Conservation (phyloP, 2,113 vertebrate species). For the Erythrolamprus reginae region DNA sequence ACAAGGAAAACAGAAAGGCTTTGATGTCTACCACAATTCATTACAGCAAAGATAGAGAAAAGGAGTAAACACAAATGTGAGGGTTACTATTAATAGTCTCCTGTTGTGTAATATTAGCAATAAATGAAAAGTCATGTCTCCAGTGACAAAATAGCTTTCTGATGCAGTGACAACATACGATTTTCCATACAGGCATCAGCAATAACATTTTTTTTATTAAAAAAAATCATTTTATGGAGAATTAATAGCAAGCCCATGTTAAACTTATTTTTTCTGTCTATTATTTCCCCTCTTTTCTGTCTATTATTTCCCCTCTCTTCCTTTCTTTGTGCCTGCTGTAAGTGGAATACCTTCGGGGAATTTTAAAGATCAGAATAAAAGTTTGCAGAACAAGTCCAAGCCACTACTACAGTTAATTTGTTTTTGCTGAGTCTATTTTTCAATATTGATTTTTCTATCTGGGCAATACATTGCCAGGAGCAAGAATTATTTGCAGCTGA, state of each 20-base stretch:
- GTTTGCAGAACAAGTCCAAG: conserved; percentile 53
- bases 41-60: not conserved
- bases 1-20: not conserved
- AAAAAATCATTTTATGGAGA: not conserved
- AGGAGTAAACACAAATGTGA: conserved; percentile 1
- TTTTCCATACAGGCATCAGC: not conserved
- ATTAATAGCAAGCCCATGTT: conserved; percentile 4
- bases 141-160: conserved; percentile 9
- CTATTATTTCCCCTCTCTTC: not conserved
- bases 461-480: conserved; percentile 55
- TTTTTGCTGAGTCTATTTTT: conserved; percentile 72
- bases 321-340: not conserved
- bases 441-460: conserved; percentile 77
- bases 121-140: not conserved
- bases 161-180: conserved; percentile 1
- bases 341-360: conserved; percentile 31
- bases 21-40: not conserved
- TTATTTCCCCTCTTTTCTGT: not conserved
- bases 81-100: not conserved
- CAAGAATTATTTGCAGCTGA: conserved; percentile 62
- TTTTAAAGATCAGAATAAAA: conserved; percentile 43
- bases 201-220: not conserved
- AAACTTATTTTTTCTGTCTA: not conserved
- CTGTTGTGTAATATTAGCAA: not conserved
- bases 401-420: conserved; percentile 69